Percentiles rank a stretch among this genome's conserved stretches.
Evolutionary conservation across 2,888 invertebrate genomes (phyloP).

Genomic region (Cremastinae sp.): DNA sequence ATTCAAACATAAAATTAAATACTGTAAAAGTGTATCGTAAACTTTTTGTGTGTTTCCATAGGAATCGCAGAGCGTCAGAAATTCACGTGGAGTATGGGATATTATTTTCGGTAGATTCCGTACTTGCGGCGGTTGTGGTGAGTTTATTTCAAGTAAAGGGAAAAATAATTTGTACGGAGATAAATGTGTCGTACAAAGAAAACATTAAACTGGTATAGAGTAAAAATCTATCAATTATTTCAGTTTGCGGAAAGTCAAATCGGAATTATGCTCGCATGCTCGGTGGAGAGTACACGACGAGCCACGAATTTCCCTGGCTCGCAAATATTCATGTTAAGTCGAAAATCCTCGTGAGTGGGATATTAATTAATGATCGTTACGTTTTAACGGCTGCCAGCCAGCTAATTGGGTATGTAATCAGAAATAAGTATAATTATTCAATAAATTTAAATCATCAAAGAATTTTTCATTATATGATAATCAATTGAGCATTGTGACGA

Average conservation of each 20-base stretch:
- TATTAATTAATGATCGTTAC: slow-evolving; percentile 83
- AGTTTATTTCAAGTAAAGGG: slow-evolving; percentile 73
- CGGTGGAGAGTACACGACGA: slow-evolving; percentile 81
- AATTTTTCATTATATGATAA: no score
- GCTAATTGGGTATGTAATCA: slow-evolving; percentile 81
- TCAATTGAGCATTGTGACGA: slow-evolving; percentile 1
- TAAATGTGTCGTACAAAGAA: no score
- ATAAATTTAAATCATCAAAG: no score
- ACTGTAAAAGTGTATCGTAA: background rate
- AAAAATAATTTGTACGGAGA: no score
- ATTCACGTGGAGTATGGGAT: slow-evolving; percentile 72
- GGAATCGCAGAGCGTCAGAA: slow-evolving; percentile 53
- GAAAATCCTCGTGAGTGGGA: slow-evolving; percentile 78
- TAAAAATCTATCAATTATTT: no score
- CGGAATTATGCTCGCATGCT: slow-evolving; percentile 78
- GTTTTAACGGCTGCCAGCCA: slow-evolving; percentile 82
- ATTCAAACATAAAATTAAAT: background rate
- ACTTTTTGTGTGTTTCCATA: slow-evolving; percentile 1
- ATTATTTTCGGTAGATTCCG: slow-evolving; percentile 72
- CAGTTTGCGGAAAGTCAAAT: slow-evolving; percentile 81
- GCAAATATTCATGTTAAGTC: slow-evolving; percentile 80
- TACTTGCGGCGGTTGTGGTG: slow-evolving; percentile 74
- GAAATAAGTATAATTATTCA: no score
- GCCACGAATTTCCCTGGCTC: slow-evolving; percentile 83
- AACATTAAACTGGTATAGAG: no score